These are phyloP conservation scores for Cryptoprocta ferox DNA, from an alignment of 2,797 vertebrate genomes.

Conservation along the genomic window DNA sequence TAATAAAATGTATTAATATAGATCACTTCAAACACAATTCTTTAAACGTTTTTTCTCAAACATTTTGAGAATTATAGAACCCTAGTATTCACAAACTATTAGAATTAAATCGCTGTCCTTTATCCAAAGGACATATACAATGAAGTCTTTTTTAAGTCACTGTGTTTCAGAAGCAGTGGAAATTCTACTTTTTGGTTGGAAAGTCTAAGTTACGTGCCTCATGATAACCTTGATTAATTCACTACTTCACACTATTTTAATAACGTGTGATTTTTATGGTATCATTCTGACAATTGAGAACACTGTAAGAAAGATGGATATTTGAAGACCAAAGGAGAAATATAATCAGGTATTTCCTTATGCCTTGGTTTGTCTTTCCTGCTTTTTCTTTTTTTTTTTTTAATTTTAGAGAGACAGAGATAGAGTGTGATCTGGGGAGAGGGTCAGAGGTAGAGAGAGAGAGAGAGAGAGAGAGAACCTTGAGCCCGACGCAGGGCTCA, in stretches of 20 bases:
- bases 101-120: not conserved
- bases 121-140: not conserved
- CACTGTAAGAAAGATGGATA: not conserved
- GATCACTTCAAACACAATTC: not conserved
- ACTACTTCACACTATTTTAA: not conserved
- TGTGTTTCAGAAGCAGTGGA: not conserved
- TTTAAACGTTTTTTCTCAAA: not conserved
- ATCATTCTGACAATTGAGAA: not conserved
- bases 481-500: no score
- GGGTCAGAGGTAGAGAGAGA: no score
- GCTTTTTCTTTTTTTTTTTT: no score
- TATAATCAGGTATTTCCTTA: not conserved
- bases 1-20: not conserved
- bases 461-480: no score
- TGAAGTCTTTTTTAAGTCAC: not conserved
- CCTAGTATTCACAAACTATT: not conserved
- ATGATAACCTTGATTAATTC: not conserved
- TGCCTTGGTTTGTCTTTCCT: not conserved
- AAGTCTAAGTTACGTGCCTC: not conserved
- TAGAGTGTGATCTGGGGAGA: no score
- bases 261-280: not conserved
- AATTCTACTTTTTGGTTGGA: not conserved
- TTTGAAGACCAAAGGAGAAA: not conserved
- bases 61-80: not conserved
- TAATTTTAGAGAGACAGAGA: no score